These are phyloP conservation scores for Macrotis lagotis DNA, from an alignment of 2,113 vertebrate genomes.

Conservation along the genomic window DNA sequence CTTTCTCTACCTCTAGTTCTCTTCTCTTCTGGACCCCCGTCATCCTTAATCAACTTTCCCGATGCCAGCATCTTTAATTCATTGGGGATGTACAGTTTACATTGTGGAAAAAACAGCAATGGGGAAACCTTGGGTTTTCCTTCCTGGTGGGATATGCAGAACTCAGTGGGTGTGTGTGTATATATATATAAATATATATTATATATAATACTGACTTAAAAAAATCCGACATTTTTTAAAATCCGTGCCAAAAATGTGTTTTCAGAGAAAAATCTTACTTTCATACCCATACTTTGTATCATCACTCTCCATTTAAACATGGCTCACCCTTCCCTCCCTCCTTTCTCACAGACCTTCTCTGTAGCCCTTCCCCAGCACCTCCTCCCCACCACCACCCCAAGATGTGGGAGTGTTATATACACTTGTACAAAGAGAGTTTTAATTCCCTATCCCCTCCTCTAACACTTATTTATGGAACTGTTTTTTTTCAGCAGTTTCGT, in stretches of 20 bases:
- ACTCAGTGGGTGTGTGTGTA: constrained; percentile 88
- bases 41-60: constrained; percentile 56
- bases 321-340: constrained; percentile 49
- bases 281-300: constrained; percentile 98
- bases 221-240: constrained; percentile 89
- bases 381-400: constrained; percentile 40
- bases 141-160: constrained; percentile 88
- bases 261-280: constrained; percentile 97
- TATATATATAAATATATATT: constrained; percentile 90
- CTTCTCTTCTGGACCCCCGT: constrained; percentile 55
- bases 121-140: constrained; percentile 84
- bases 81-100: constrained; percentile 94
- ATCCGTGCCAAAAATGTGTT: constrained; percentile 98
- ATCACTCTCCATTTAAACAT: constrained; percentile 88
- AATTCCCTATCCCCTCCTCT: constrained; percentile 60
- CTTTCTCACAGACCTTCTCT: constrained; percentile 27
- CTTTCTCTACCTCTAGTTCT: constrained; percentile 15
- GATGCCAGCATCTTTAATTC: constrained; percentile 78
- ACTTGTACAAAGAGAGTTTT: constrained; percentile 82
- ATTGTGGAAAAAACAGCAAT: constrained; percentile 77
- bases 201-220: constrained; percentile 90
- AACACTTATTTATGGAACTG: constrained; percentile 89
- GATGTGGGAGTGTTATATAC: constrained; percentile 79
- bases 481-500: constrained; percentile 85
- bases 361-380: constrained; percentile 37